These are phyloP conservation scores for Phodopus roborovskii DNA, from an alignment of 2,113 vertebrate genomes.

Conservation along the genomic window DNA sequence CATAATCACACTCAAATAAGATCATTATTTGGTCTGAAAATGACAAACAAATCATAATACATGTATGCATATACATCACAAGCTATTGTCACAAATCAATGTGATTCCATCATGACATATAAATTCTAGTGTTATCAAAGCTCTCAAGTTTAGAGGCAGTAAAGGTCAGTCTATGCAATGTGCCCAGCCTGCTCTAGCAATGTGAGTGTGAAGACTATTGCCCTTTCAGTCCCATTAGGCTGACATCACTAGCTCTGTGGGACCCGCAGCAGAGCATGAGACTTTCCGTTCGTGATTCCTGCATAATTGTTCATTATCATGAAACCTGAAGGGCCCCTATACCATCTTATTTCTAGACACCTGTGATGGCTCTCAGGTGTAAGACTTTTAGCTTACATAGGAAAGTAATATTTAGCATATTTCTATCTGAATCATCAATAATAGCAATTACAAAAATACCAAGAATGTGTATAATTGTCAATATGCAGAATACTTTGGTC, in stretches of 20 bases:
- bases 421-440: background rate
- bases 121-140: slow-evolving; percentile 37
- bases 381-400: background rate
- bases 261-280: background rate
- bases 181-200: background rate
- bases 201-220: background rate
- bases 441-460: background rate
- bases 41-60: background rate
- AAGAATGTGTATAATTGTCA: background rate
- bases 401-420: background rate
- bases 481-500: background rate
- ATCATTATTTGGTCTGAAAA: slow-evolving; percentile 45
- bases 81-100: background rate
- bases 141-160: background rate
- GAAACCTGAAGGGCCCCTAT: background rate
- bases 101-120: background rate
- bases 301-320: background rate
- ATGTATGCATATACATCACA: background rate
- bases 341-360: background rate
- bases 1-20: slow-evolving; percentile 5
- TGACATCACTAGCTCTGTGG: background rate
- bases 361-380: background rate
- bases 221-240: background rate
- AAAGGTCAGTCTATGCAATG: background rate
- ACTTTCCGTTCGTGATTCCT: background rate